Base-by-base conservation (phyloP, 2,113 vertebrate species). In the Chinchilla lanigera region DNA sequence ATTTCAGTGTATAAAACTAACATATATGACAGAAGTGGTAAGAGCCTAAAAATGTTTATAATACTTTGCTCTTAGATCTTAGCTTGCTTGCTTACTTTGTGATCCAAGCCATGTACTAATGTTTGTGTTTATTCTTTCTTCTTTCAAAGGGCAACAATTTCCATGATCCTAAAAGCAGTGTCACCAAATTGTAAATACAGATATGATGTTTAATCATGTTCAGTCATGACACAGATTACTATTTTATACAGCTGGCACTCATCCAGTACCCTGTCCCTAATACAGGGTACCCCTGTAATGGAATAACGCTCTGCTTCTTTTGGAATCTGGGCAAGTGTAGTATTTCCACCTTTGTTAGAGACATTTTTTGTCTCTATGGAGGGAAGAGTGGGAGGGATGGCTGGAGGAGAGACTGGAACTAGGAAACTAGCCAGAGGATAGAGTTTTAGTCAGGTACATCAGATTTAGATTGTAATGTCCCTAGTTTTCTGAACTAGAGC, bases 401-500 rank as follows among this genome's bases (percentile, higher is more conserved):
- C 14, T 80, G 50, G 14, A 86, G 56, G 28, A 50, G 44, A 69
- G n/a, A 19, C 24, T 41, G 58, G 58, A 75, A 61, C 52, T 63
- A 71, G 54, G n/a, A 88, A 82, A 82, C 47, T 88, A 24, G 28
- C 52, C 69, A 84, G 44, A 60, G 3, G 75, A 91, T 52, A 86
- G 89, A 89, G 41, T 97, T 89, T 67, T 60, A 80, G 35, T 81
- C 85, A 90, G 77, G 52, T 96, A n/a, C 77, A n/a, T 92, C 85
- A 69, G 77, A 92, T 73, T 95, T 82, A 92, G 17, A 67, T 75
- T 85, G 71, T 78, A 89, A 1, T 95, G 28, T 41, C 77, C 13
- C 73, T 86, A 10, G 88, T 97, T 97, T 97, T 80, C 82, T 93
- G 65, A 98, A 78, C 47, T 61, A 33, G n/a, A 97, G 52, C 50